These are phyloP conservation scores for Naja naja DNA, from an alignment of 2,113 vertebrate species.

Conservation along the genomic window DNA sequence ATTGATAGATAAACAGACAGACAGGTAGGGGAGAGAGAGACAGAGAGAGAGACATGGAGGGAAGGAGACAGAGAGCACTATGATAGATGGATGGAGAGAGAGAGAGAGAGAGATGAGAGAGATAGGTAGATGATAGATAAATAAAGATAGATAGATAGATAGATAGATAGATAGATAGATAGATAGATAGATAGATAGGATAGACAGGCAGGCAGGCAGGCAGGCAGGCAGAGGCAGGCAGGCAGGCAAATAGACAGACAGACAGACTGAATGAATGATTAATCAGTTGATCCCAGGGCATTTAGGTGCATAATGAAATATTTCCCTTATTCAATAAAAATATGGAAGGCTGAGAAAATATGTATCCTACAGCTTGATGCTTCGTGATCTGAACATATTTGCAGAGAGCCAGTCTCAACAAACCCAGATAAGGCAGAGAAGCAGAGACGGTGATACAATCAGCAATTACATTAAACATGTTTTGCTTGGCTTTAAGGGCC, in stretches of 20 bases:
- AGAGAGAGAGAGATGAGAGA: no score
- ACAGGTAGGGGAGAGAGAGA: no score
- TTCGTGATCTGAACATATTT: neutral
- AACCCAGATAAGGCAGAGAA: neutral
- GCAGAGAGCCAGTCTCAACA: neutral
- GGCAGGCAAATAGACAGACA: neutral
- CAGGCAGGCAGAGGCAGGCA: neutral
- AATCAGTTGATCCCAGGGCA: slow-evolving; percentile 29
- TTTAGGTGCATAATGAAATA: slow-evolving; percentile 44
- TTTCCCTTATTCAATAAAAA: slow-evolving; percentile 37
- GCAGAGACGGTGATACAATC: neutral
- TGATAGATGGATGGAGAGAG: no score
- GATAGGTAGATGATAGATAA: no score
- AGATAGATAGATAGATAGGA: no score
- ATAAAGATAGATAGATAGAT: no score
- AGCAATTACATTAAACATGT: neutral
- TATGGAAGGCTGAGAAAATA: slow-evolving; percentile 51
- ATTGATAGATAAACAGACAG: no score
- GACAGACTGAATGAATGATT: neutral
- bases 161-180: no score
- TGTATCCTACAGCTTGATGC: slow-evolving; percentile 4
- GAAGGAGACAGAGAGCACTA: no score
- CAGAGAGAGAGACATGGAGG: no score
- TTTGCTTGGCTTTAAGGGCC: neutral
- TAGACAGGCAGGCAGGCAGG: neutral